Base-by-base conservation (phyloP, 1,140 invertebrate genomes). In the Aleiodes sp. region DNA sequence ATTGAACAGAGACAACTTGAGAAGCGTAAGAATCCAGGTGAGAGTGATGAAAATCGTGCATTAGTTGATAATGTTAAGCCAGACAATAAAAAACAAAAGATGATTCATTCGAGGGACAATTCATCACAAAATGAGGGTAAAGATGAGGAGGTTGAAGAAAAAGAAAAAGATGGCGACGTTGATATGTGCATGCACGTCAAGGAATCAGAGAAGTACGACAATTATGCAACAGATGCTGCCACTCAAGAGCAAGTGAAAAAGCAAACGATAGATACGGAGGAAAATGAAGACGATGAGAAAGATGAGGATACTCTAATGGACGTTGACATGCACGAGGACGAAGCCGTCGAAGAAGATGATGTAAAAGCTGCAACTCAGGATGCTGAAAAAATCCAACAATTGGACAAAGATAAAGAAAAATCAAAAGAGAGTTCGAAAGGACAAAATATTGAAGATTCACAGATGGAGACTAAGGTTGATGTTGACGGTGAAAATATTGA, bases 141-240 rank as follows among this genome's bases (percentile, higher is more conserved):
- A 1, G 78, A 82, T 0, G 86, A 87, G 1, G 84, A 88, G 12
- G 84, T 87, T 10, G 83, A 84, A 1, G 86, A 85, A n/a, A 79
- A 84, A 3, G 76, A 83, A 12, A 77, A 87, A 6, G 79, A 88
- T 7, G 78, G 86, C 1, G 81, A 88, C 4, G 87, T 91, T 1
- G 92, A 95, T 56, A 87, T 92, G 41, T 97, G 93, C 82, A 92
- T 97, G 83, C 96, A 98, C 82, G 91, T 98, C 0, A 91, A 93
- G 74, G 90, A 96, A 73, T 89, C 93, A 0, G 91, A 93, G 67
- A 90, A 91, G 28, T 89, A 86, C 60, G 90, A 91, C 75, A 84
- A 86, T 62, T 77, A 89, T 74, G 89, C 90, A 0, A 82, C 93
- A 64, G 92, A 93, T 70, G 90, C 91, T 52, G 92, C 92, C 0